Conservation (phyloP, 2,888 invertebrate species). For the Netelia inedita region DNA sequence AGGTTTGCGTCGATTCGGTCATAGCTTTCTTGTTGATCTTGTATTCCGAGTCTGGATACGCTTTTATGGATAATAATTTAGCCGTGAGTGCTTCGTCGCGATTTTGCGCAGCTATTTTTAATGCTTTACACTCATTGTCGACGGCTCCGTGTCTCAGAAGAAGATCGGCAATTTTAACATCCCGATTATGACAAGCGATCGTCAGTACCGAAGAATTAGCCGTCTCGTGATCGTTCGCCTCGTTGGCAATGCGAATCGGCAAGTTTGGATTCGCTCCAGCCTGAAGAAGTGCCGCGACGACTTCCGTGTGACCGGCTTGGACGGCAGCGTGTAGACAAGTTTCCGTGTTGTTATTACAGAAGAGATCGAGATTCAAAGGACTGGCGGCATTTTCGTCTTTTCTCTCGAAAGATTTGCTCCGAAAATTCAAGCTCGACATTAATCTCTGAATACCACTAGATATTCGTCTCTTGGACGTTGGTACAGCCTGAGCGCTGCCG, state of each 20-base stretch:
- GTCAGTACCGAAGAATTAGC: constrained; percentile 88
- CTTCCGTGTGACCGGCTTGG: constrained; percentile 90
- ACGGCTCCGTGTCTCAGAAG: constrained; percentile 93
- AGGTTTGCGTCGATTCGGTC: constrained; percentile 88
- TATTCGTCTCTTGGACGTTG: constrained; percentile 88
- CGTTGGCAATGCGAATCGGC: constrained; percentile 87
- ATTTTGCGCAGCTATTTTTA: constrained; percentile 91
- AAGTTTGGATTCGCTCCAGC: constrained; percentile 94
- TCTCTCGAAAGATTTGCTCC: constrained; percentile 85
- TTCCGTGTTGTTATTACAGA: constrained; percentile 92
- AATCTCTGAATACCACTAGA: constrained; percentile 96
- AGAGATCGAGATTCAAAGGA: constrained; percentile 91
- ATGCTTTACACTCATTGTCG: constrained; percentile 94
- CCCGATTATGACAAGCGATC: constrained; percentile 90
- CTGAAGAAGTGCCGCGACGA: constrained; percentile 89
- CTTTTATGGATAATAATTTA: constrained; percentile 94
- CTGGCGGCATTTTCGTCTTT: constrained; percentile 87
- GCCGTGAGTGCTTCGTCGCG: constrained; percentile 92
- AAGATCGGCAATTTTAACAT: constrained; percentile 91
- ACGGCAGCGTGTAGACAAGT: constrained; percentile 94
- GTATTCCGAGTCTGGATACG: constrained; percentile 96
- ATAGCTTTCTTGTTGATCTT: constrained; percentile 96
- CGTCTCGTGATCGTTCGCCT: constrained; percentile 85
- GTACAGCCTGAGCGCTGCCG: constrained; percentile 79
- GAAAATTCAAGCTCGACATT: constrained; percentile 92